These are phyloP conservation scores for Siniperca undulata DNA, from an alignment of 2,797 vertebrate species.

Conservation along the genomic window DNA sequence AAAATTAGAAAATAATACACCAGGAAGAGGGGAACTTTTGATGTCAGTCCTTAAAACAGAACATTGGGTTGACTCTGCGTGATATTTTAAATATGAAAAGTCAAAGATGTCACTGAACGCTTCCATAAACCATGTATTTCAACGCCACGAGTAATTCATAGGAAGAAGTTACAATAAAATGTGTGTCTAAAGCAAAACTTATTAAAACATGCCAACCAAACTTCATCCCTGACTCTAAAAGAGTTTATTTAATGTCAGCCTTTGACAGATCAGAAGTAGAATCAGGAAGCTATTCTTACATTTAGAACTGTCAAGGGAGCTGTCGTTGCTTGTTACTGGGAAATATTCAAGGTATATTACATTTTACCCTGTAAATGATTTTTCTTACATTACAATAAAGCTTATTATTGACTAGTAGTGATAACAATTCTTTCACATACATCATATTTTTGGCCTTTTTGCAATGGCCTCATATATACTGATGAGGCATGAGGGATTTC, in stretches of 20 bases:
- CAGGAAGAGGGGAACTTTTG: background rate
- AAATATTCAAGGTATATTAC: slow-evolving; percentile 13
- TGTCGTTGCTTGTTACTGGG: background rate
- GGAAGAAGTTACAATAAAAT: slow-evolving; percentile 3
- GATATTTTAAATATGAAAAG: slow-evolving; percentile 9
- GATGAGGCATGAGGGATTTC: background rate
- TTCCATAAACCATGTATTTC: background rate
- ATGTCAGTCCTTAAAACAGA: background rate
- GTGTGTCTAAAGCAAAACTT: background rate
- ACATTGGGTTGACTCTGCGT: background rate
- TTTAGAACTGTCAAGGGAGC: slow-evolving; percentile 25
- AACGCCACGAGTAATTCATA: background rate
- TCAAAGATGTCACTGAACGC: slow-evolving; percentile 5
- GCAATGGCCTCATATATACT: background rate
- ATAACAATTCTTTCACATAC: background rate
- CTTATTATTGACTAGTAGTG: background rate
- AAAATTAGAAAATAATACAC: slow-evolving; percentile 1
- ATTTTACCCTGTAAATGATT: background rate
- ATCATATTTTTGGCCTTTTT: background rate
- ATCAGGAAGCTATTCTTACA: slow-evolving; percentile 12
- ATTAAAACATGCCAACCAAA: background rate
- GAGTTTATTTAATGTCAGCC: slow-evolving; percentile 26
- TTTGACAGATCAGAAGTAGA: slow-evolving; percentile 30
- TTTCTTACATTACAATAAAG: background rate
- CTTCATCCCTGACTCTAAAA: slow-evolving; percentile 14